Evolutionary conservation across 2,113 vertebrate genomes (phyloP).

Genomic region (Siniperca chuatsi): DNA sequence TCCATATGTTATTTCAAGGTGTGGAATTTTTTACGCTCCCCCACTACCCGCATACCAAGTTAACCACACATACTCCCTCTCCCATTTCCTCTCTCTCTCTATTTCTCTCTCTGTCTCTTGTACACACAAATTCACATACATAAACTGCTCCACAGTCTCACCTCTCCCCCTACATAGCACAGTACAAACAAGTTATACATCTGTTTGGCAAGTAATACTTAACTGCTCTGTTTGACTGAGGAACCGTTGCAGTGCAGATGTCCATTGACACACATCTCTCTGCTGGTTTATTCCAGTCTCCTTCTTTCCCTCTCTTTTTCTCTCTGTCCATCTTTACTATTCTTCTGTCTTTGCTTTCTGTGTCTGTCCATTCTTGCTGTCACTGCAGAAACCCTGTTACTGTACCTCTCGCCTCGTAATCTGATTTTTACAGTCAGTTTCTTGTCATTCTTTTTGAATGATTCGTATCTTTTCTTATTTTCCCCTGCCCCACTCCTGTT

Average conservation of each 20-base stretch:
- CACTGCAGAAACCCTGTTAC: slow-evolving; percentile 12
- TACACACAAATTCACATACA: slow-evolving; percentile 53
- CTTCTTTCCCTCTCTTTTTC: neutral
- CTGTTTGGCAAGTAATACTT: slow-evolving; percentile 36
- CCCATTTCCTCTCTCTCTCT: slow-evolving; percentile 35
- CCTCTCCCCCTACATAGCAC: slow-evolving; percentile 33
- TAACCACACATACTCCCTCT: slow-evolving; percentile 70
- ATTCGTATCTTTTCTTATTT: neutral
- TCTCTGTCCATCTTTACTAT: neutral
- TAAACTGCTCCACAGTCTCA: slow-evolving; percentile 49
- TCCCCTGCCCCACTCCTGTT: neutral
- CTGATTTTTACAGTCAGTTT: slow-evolving; percentile 6
- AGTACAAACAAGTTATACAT: slow-evolving; percentile 72
- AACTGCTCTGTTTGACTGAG: slow-evolving; percentile 26
- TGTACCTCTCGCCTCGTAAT: neutral
- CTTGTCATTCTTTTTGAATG: neutral
- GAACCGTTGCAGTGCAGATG: slow-evolving; percentile 1
- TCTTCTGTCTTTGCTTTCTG: slow-evolving; percentile 5
- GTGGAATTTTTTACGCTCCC: slow-evolving; percentile 81
- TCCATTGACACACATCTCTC: slow-evolving; percentile 29
- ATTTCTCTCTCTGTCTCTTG: slow-evolving; percentile 33
- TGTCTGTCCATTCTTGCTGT: neutral
- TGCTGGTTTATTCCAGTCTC: slow-evolving; percentile 32
- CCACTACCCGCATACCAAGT: slow-evolving; percentile 71
- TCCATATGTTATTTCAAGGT: slow-evolving; percentile 77